A percentile compares a stretch with the other conserved stretches of the same genome.
phyloP scores from a whole-genome alignment of 1,140 invertebrate genomes.

The Trissolcus basalis region DNA sequence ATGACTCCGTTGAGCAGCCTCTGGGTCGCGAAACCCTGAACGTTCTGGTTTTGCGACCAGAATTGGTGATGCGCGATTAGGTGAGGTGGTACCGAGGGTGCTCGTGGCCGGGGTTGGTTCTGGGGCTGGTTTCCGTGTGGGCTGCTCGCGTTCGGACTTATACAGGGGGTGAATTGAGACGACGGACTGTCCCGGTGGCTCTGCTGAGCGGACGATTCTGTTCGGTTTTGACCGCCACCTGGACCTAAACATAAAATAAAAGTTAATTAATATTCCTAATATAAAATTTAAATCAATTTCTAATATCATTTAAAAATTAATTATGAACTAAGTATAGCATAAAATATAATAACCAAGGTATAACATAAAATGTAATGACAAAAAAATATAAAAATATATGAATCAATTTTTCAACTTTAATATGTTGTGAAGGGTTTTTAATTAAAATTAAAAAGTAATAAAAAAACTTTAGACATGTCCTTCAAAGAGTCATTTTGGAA shows the following conservation, averaged over 20 bases:
- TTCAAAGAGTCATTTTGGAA: too few species aligned
- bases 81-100: slow-evolving; percentile 74
- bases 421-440: too few species aligned
- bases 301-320: too few species aligned
- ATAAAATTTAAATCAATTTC: too few species aligned
- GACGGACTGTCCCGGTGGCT: slow-evolving; percentile 72
- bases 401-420: too few species aligned
- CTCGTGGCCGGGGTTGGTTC: slow-evolving; percentile 70
- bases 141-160: slow-evolving; percentile 70
- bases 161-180: slow-evolving; percentile 69
- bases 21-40: slow-evolving; percentile 77
- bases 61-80: slow-evolving; percentile 74
- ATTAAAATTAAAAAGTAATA: too few species aligned
- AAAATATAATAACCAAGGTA: too few species aligned
- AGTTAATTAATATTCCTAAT: neutral
- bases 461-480: too few species aligned
- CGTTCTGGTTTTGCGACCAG: slow-evolving; percentile 74
- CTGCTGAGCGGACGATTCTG: slow-evolving; percentile 63
- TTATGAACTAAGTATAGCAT: too few species aligned
- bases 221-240: slow-evolving; percentile 58
- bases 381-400: too few species aligned
- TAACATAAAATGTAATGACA: too few species aligned
- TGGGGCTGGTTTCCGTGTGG: slow-evolving; percentile 71
- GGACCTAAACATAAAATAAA: slow-evolving; percentile 34
- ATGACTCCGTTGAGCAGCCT: slow-evolving; percentile 74